Base-by-base conservation (phyloP, 1,140 invertebrate species). In the Drosophila persimilis region DNA sequence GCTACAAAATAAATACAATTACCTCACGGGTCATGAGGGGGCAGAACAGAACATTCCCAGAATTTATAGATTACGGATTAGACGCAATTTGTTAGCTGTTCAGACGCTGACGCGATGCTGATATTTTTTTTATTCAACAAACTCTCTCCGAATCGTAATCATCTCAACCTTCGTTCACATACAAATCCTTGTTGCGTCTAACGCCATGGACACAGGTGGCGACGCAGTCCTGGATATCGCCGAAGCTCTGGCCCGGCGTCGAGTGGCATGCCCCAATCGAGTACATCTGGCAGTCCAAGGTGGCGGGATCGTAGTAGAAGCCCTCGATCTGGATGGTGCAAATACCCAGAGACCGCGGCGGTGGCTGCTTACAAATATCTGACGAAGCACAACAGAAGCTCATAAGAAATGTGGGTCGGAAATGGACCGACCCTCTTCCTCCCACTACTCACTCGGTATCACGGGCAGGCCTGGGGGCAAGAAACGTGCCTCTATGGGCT, bases 241-340 rank as follows among this genome's bases (percentile, higher is more conserved):
- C 90, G 52, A 91, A 91, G 51, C 86, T 91, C 50, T 91, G 90
- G 6, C 90, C 90, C 4, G 80, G 73, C 5, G 52, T 77, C 8
- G 73, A 41, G 1, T 64, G 90, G 35, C 90, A 90, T 4, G 83
- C 90, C 0, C 83, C 77, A 3, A 90, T 73, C 4, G 65, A 73
- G 44, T 91, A 91, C 63, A 59, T 54, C 43, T 64, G 43, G 45
- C 90, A 91, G 48, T 90, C 77, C 13, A 77, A 52, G 2, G 57
- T 61, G 13, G 53, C 75, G 15, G 46, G 17, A 55, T 91, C 86
- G 13, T 74, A 91, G 51, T 83, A 91, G 58, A 60, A 90, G 6
- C 90, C 90, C 43, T 91, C 90, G 43, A 91, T 83, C 52, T 89
- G 83, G 5, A 90, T 79, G 22, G 90, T 89, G 58, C 90, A 90